Conservation (phyloP, 2,888 invertebrate genomes). For the Agrochola lota region DNA sequence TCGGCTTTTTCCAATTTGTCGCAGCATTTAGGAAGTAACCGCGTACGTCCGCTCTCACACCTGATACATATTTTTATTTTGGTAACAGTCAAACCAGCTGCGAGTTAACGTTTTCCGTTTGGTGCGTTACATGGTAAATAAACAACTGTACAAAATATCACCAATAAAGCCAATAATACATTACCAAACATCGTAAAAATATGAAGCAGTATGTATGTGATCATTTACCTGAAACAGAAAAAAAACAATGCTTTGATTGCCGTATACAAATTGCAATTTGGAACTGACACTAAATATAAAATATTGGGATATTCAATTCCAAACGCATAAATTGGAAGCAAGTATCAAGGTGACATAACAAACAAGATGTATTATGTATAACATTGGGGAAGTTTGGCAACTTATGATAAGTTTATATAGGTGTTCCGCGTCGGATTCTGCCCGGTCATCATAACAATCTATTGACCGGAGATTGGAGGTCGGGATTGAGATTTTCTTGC, state of each 20-base stretch:
- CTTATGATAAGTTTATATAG: conserved; percentile 64
- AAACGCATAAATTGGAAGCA: conserved; percentile 40
- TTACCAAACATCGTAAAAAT: conserved; percentile 30
- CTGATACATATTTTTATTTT: conserved; percentile 40
- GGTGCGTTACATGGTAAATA: background rate
- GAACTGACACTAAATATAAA: conserved; percentile 1
- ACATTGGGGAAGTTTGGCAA: conserved; percentile 55
- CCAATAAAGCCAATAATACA: background rate
- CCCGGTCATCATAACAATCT: conserved; percentile 63
- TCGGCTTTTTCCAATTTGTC: conserved; percentile 59
- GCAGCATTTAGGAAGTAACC: conserved; percentile 34
- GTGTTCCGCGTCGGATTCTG: conserved; percentile 44
- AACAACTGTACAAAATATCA: background rate
- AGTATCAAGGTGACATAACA: conserved; percentile 48
- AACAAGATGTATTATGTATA: conserved; percentile 52
- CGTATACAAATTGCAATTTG: conserved; percentile 2
- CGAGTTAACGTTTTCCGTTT: background rate
- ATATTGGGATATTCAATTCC: conserved; percentile 21
- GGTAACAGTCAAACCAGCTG: conserved; percentile 12
- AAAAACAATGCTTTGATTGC: conserved; percentile 25
- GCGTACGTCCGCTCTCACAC: conserved; percentile 17
- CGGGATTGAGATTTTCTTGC: conserved; percentile 49
- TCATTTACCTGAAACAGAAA: conserved; percentile 70
- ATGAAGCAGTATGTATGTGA: background rate
- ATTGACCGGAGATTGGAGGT: conserved; percentile 62